Evolutionary conservation across 2,888 invertebrate species (phyloP).

Genomic region (Cryptophagus acutangulus): DNA sequence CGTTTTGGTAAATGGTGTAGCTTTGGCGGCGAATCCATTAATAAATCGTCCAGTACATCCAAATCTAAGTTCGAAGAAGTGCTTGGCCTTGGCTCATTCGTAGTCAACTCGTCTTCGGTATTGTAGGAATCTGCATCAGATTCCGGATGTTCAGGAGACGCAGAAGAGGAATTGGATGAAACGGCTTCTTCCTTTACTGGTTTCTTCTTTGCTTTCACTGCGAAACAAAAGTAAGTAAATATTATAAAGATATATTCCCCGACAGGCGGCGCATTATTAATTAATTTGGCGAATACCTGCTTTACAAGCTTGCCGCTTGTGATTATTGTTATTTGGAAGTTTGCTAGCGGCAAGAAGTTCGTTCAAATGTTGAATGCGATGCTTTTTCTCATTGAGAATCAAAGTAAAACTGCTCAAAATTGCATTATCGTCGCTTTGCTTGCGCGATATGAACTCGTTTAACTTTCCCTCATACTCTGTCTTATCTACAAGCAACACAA

Average conservation of each 20-base stretch:
- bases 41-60: constrained; percentile 16
- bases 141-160: constrained; percentile 23
- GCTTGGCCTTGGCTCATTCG: constrained; percentile 14
- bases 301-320: constrained; percentile 12
- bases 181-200: too few relatives aligned
- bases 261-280: too few relatives aligned
- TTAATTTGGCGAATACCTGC: too few relatives aligned
- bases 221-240: too few relatives aligned
- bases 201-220: too few relatives aligned
- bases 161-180: too few relatives aligned
- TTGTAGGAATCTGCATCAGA: constrained; percentile 28
- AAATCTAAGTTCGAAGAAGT: constrained; percentile 26
- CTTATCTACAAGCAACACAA: constrained; percentile 23
- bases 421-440: constrained; percentile 32
- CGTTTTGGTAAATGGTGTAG: too few relatives aligned
- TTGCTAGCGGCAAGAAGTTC: constrained; percentile 39
- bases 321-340: constrained; percentile 21
- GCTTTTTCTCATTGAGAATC: constrained; percentile 43
- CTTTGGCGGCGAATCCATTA: not conserved
- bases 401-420: constrained; percentile 38
- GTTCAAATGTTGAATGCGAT: constrained; percentile 39
- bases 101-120: constrained; percentile 12
- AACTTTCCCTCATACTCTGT: constrained; percentile 24
- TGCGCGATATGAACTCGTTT: constrained; percentile 29
- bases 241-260: too few relatives aligned